Evolutionary conservation across 2,797 vertebrate genomes (phyloP).

Genomic region (Leuciscus waleckii): DNA sequence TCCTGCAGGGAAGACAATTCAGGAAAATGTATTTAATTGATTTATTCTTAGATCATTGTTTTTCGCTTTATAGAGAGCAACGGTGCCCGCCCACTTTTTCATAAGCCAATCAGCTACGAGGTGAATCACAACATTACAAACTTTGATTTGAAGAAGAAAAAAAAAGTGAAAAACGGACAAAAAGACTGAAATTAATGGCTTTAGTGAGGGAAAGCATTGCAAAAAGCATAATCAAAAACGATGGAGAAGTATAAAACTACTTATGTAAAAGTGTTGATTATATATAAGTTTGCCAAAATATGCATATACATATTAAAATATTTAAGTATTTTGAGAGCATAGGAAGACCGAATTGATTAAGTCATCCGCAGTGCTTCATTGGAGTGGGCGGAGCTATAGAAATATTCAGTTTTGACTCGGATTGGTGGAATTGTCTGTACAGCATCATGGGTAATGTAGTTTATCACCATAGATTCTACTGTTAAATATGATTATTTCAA

Average conservation of each 20-base stretch:
- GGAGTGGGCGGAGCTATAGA: background rate
- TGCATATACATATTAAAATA: background rate
- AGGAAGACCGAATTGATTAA: too few relatives aligned
- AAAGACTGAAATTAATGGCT: background rate
- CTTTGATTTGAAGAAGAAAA: background rate
- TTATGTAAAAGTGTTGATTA: too few relatives aligned
- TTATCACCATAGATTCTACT: too few relatives aligned
- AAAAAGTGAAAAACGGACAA: too few relatives aligned
- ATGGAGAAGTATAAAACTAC: background rate
- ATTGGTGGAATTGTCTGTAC: background rate
- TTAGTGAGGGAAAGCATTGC: background rate
- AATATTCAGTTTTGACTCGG: background rate
- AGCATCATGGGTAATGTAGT: background rate
- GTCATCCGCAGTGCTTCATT: too few relatives aligned
- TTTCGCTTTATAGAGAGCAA: too few relatives aligned
- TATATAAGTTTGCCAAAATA: too few relatives aligned
- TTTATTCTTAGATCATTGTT: background rate
- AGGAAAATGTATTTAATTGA: background rate
- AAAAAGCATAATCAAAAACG: background rate
- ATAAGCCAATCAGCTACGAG: background rate
- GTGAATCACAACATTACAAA: background rate
- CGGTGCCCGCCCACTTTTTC: background rate
- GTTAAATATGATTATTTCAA: too few relatives aligned
- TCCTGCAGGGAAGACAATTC: conserved; percentile 66
- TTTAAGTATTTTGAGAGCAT: background rate